Evolutionary conservation across 2,797 vertebrate species (phyloP).

Genomic region (Parauchenoglanis punctatus): DNA sequence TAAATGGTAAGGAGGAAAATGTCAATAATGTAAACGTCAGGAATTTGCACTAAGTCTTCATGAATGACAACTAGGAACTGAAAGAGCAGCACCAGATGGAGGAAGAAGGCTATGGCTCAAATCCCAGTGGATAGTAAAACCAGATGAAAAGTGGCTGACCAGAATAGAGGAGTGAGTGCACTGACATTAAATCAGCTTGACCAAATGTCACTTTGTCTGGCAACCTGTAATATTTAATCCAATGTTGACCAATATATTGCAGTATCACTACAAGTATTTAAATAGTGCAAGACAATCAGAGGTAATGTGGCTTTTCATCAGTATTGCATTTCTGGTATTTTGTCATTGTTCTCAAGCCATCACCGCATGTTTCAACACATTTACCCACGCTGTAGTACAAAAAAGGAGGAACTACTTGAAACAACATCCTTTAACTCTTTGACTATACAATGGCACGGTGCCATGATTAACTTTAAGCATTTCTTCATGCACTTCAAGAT

Average conservation of each 20-base stretch:
- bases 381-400: not conserved
- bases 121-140: conserved; percentile 51
- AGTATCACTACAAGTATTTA: not conserved
- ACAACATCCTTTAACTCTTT: not conserved
- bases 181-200: conserved; percentile 5
- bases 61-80: conserved; percentile 55
- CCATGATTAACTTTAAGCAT: not conserved
- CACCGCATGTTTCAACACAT: conserved; percentile 38
- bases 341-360: conserved; percentile 12
- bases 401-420: conserved; percentile 26
- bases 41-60: not conserved
- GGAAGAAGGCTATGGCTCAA: conserved; percentile 56
- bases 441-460: not conserved
- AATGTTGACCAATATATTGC: not conserved
- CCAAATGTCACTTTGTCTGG: not conserved
- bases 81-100: conserved; percentile 51
- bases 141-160: conserved; percentile 53
- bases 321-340: not conserved
- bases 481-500: not conserved
- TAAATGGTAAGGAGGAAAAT: not conserved
- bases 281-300: not conserved
- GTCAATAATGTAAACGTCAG: not conserved
- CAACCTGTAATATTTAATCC: conserved; percentile 9
- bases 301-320: not conserved
- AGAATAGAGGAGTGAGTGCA: conserved; percentile 51